Evolutionary conservation across 2,888 invertebrate genomes (phyloP).

Genomic region (Nomada hirtipes): DNA sequence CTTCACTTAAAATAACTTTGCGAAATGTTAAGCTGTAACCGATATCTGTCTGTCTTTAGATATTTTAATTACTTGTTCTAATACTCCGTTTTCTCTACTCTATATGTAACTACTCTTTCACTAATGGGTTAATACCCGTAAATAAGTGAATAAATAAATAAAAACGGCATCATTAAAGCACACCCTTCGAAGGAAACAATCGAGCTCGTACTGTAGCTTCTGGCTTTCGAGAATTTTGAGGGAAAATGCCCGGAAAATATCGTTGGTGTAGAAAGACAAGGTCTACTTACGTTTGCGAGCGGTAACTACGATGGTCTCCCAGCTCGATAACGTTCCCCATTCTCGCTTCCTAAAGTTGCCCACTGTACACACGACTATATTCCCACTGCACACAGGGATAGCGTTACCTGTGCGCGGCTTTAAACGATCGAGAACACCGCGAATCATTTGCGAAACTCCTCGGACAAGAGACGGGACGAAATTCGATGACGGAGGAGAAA

Average conservation of each 20-base stretch:
- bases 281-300: conserved; percentile 55
- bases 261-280: conserved; percentile 35
- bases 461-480: conserved; percentile 1
- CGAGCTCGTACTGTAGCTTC: not conserved
- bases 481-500: conserved; percentile 19
- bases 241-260: conserved; percentile 46
- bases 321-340: conserved; percentile 56
- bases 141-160: too few species aligned
- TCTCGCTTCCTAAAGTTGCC: conserved; percentile 28
- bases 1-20: too few species aligned
- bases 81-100: too few species aligned
- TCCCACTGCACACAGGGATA: not conserved
- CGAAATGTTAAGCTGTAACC: too few species aligned
- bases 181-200: conserved; percentile 22
- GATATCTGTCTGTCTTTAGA: too few species aligned
- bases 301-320: conserved; percentile 42
- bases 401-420: not conserved
- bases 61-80: too few species aligned
- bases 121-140: too few species aligned
- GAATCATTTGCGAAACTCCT: conserved; percentile 44
- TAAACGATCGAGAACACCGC: conserved; percentile 35
- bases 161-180: not conserved
- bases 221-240: not conserved
- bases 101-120: too few species aligned
- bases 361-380: not conserved